Conservation (phyloP, 2,113 vertebrate species). For the Cepphus grylle region DNA sequence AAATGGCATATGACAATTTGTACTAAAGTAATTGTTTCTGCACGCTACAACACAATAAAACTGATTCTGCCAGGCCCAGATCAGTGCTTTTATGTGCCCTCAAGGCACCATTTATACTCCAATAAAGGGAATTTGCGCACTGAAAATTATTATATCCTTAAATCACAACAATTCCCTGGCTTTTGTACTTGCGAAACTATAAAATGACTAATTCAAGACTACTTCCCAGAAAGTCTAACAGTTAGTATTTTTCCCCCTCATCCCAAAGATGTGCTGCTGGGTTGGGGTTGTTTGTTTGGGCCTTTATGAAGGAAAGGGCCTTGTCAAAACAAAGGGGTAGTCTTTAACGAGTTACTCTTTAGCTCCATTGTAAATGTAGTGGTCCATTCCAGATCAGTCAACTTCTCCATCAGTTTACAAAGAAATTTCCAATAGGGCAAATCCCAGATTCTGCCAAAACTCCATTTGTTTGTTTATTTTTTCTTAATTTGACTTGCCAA, state of each 20-base stretch:
- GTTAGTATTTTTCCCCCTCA: neutral
- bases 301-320: neutral
- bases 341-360: neutral
- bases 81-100: slow-evolving; percentile 41
- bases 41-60: slow-evolving; percentile 56
- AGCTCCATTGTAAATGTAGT: neutral
- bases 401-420: slow-evolving; percentile 5
- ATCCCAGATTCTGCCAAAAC: slow-evolving; percentile 33
- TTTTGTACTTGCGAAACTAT: neutral
- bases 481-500: slow-evolving; percentile 44
- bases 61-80: slow-evolving; percentile 23
- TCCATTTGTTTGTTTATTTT: slow-evolving; percentile 52
- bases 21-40: slow-evolving; percentile 37
- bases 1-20: slow-evolving; percentile 27
- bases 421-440: slow-evolving; percentile 26
- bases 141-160: slow-evolving; percentile 32
- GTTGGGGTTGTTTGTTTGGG: neutral
- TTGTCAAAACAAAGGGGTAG: neutral
- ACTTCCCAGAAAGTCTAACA: neutral
- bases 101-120: slow-evolving; percentile 18
- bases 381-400: slow-evolving; percentile 13
- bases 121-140: neutral
- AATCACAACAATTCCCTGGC: slow-evolving; percentile 15
- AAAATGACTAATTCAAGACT: neutral
- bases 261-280: neutral